Base-by-base conservation (phyloP, 2,888 invertebrate species). In the Chouioia cunea region DNA sequence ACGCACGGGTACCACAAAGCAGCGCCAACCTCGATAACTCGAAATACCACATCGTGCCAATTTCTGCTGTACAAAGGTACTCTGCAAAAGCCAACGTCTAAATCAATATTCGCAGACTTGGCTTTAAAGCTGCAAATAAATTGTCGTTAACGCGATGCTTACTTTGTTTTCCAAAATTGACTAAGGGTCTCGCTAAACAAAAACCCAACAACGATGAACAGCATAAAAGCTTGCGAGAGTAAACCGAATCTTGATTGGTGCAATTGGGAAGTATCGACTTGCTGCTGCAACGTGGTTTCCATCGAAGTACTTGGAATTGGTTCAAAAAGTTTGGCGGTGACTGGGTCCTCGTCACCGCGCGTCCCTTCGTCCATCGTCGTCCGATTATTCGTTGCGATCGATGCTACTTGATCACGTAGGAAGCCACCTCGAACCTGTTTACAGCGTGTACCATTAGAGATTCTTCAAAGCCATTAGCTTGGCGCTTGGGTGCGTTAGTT, bases 1-100 rank as follows among this genome's bases (percentile, higher is more conserved):
- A 96, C 96, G 85, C 97, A 97, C 44, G 97, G 96, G 87, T 97
- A 97, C 97, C 97, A 97, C 81, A 97, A 87, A 78, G 95, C 95
- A 71, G 96, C 96, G 10, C 96, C 97, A 79, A 97, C 93, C 89
- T 97, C 97, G 58, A 93, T 94, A 65, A 95, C 89, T 6, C 96
- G 93, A 87, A 97, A 97, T 77, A 96, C 92, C 77, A 97, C 89
- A 86, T 96, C 96, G 87, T 97, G 95, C 91, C 94, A 94, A 87
- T 97, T 97, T 80, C 96, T 92, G 23, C 95, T 95, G 78, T 94
- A 91, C 58, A 97, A 91, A 47, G 96, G 96, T 75, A 95, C 93
- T 82, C 94, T 95, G 83, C 0, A 82, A 78, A 59, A 63, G 36
- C 36, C 27, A 54, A n/a, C 4, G 1, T 57, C 83, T 79, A 59